These are phyloP conservation scores for Orientallactaga bullata DNA, from an alignment of 2,113 vertebrate species.

Conservation along the genomic window DNA sequence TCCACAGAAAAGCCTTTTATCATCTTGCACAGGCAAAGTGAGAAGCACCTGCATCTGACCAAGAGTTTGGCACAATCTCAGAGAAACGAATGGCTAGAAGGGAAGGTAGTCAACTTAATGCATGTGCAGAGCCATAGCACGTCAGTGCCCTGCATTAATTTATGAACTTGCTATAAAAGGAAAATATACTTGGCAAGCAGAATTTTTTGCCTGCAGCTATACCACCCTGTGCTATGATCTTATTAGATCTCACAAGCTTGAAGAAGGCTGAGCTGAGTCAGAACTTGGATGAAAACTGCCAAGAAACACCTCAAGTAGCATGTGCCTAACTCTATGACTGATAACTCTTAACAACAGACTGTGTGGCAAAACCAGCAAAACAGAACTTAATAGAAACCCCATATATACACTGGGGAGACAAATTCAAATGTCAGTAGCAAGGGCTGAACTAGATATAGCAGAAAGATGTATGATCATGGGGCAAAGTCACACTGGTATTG, in stretches of 20 bases:
- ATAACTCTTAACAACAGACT: slow-evolving; percentile 41
- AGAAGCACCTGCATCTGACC: slow-evolving; percentile 47
- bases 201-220: slow-evolving; percentile 73
- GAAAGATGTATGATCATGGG: background rate
- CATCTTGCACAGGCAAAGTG: slow-evolving; percentile 53
- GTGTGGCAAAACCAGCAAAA: slow-evolving; percentile 50
- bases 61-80: slow-evolving; percentile 62
- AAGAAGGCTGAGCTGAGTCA: slow-evolving; percentile 66
- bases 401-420: slow-evolving; percentile 24
- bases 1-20: slow-evolving; percentile 64
- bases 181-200: slow-evolving; percentile 66
- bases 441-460: background rate
- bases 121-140: background rate
- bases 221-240: slow-evolving; percentile 66
- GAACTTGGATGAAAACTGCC: slow-evolving; percentile 65
- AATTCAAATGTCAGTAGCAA: slow-evolving; percentile 57
- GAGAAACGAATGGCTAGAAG: slow-evolving; percentile 64
- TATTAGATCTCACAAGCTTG: slow-evolving; percentile 70
- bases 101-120: background rate
- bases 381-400: slow-evolving; percentile 14
- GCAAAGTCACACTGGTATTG: background rate
- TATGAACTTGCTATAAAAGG: slow-evolving; percentile 55
- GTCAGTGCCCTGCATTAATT: background rate
- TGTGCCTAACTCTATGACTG: slow-evolving; percentile 37
- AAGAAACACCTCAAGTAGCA: slow-evolving; percentile 61